These are phyloP conservation scores for Malurus cyaneus DNA, from an alignment of 2,113 vertebrate species.

Conservation along the genomic window DNA sequence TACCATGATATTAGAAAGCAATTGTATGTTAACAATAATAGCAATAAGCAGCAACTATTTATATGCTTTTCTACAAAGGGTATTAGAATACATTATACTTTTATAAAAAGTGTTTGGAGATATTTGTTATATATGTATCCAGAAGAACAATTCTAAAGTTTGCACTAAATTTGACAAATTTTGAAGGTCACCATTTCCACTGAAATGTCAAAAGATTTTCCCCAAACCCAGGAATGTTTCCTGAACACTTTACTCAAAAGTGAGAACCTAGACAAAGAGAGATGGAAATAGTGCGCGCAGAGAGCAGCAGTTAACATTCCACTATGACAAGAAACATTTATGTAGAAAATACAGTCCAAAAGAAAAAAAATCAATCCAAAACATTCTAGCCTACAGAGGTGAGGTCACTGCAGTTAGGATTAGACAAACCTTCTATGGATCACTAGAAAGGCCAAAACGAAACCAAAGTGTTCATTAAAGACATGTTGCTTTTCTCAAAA, in stretches of 20 bases:
- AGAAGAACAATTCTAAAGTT: neutral
- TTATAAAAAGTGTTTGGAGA: neutral
- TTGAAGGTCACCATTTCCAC: neutral
- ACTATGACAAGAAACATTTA: neutral
- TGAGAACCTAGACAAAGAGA: neutral
- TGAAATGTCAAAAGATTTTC: neutral
- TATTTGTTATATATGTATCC: neutral
- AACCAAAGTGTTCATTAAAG: neutral
- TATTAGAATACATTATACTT: neutral
- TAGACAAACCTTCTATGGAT: neutral
- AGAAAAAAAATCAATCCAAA: neutral
- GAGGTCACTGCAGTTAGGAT: neutral
- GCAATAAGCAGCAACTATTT: neutral
- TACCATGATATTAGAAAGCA: neutral
- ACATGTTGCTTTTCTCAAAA: neutral
- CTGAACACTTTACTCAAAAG: neutral
- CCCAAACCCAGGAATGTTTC: neutral
- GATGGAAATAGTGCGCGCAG: accelerated
- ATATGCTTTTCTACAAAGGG: neutral
- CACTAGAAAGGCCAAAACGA: neutral
- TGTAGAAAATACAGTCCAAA: neutral
- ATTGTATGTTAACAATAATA: neutral
- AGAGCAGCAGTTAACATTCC: neutral
- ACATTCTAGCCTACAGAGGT: neutral
- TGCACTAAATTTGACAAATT: neutral